Percentiles rank a stretch among this genome's conserved stretches.
Evolutionary conservation across 2,888 invertebrate species (phyloP).

Genomic region (Rhingia campestris): DNA sequence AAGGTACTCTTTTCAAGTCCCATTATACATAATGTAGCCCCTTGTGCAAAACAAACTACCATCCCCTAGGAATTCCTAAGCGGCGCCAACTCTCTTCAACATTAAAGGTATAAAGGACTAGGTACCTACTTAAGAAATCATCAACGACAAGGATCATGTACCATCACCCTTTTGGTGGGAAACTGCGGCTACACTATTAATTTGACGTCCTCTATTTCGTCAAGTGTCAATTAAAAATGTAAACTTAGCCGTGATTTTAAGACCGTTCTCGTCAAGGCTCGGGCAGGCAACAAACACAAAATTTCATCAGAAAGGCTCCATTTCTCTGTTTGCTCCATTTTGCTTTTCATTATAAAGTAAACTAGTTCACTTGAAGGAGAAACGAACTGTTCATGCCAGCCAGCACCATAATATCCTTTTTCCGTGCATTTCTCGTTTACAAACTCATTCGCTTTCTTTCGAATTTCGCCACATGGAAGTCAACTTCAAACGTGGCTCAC

Average conservation of each 20-base stretch:
- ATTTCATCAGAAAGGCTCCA: conserved; percentile 2
- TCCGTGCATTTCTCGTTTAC: background rate
- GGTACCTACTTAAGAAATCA: too few relatives aligned
- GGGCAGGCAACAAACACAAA: conserved; percentile 9
- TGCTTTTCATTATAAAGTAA: conserved; percentile 65
- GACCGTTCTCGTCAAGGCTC: background rate
- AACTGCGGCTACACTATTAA: conserved; percentile 1
- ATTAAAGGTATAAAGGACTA: too few relatives aligned
- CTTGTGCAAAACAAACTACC: too few relatives aligned
- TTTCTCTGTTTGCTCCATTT: conserved; percentile 40
- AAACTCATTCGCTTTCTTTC: conserved; percentile 30
- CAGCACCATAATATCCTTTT: conserved; percentile 50
- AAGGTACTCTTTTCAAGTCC: too few relatives aligned
- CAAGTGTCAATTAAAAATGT: conserved; percentile 67
- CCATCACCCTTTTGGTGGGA: background rate
- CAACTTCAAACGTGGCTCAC: conserved; percentile 45
- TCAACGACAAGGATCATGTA: background rate
- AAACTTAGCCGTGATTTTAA: conserved; percentile 34
- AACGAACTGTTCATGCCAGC: background rate
- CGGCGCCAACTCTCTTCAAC: too few relatives aligned
- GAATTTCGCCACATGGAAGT: conserved; percentile 55
- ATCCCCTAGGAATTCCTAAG: too few relatives aligned
- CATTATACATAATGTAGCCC: too few relatives aligned
- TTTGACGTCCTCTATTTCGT: conserved; percentile 6
- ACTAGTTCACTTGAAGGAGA: conserved; percentile 56